Evolutionary conservation across 2,113 vertebrate genomes (phyloP).

Genomic region (Limnothrissa miodon): DNA sequence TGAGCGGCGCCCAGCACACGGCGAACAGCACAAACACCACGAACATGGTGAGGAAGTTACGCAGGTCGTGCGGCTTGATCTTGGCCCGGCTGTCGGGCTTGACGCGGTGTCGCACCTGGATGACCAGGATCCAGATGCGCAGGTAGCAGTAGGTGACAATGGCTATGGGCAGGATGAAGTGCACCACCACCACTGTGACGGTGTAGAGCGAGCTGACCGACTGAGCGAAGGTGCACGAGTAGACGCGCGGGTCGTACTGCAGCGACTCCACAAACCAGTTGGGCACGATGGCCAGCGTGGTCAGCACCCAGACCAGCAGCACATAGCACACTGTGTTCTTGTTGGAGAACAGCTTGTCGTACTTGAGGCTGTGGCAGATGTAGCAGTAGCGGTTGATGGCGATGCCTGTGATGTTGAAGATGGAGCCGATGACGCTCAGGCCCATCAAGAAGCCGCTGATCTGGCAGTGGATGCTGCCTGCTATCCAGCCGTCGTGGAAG

Average conservation of each 20-base stretch:
- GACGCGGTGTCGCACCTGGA: slow-evolving; percentile 71
- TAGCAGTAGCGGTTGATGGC: slow-evolving; percentile 83
- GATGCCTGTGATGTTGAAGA: slow-evolving; percentile 82
- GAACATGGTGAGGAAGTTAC: slow-evolving; percentile 83
- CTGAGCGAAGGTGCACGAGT: slow-evolving; percentile 81
- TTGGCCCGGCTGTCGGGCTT: slow-evolving; percentile 70
- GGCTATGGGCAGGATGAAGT: slow-evolving; percentile 77
- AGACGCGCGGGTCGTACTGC: slow-evolving; percentile 76
- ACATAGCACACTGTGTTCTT: slow-evolving; percentile 76
- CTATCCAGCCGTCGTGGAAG: slow-evolving; percentile 76
- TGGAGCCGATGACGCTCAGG: slow-evolving; percentile 79
- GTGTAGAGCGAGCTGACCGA: slow-evolving; percentile 79
- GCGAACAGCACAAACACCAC: slow-evolving; percentile 82
- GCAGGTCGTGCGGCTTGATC: slow-evolving; percentile 76
- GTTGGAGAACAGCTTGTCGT: slow-evolving; percentile 76
- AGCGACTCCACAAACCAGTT: slow-evolving; percentile 81
- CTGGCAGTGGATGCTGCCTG: slow-evolving; percentile 78
- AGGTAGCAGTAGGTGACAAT: slow-evolving; percentile 82
- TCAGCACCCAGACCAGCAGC: slow-evolving; percentile 73
- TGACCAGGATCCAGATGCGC: slow-evolving; percentile 78
- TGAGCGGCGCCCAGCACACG: slow-evolving; percentile 80
- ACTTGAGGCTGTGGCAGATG: slow-evolving; percentile 80
- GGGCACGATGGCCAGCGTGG: slow-evolving; percentile 73
- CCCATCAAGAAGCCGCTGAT: slow-evolving; percentile 82
- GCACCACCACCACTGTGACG: slow-evolving; percentile 74